Percentiles rank a stretch among this genome's conserved stretches.
These are phyloP conservation scores for Hyposoter dolosus DNA, from an alignment of 2,888 invertebrate species.

Conservation along the genomic window DNA sequence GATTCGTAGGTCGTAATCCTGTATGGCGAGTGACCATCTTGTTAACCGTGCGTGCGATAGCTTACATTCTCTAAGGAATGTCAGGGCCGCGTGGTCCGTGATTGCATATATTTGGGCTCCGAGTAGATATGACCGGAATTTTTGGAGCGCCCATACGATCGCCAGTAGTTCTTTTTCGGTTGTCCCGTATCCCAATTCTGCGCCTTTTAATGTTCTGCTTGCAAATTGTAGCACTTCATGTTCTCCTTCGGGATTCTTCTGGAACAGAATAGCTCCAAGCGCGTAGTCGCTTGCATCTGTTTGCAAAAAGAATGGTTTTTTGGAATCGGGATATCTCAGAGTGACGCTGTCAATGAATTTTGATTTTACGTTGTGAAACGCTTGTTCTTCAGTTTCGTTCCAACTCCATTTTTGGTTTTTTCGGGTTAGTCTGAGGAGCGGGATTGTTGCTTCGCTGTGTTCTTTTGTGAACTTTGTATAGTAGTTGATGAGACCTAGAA, in stretches of 20 bases:
- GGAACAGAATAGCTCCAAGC: not conserved
- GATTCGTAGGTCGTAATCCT: constrained; percentile 22
- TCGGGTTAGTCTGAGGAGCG: not conserved
- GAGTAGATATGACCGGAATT: not conserved
- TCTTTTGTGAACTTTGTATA: constrained; percentile 23
- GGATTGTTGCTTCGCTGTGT: constrained; percentile 6
- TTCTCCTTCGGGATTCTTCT: not conserved
- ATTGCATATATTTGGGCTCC: not conserved
- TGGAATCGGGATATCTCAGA: not conserved
- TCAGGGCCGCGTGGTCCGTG: constrained; percentile 9
- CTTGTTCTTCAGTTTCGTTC: not conserved
- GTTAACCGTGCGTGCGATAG: not conserved
- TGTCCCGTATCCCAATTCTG: constrained; percentile 8
- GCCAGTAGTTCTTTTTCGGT: constrained; percentile 26
- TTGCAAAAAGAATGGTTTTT: not conserved
- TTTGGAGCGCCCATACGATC: constrained; percentile 12
- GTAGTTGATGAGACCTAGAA: not conserved
- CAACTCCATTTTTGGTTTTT: not conserved
- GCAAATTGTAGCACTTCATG: not conserved
- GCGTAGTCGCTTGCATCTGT: constrained; percentile 12
- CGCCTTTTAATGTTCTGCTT: constrained; percentile 1
- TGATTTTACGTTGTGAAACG: not conserved
- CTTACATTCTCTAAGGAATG: constrained; percentile 4
- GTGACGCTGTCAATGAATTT: not conserved
- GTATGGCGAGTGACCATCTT: not conserved